Evolutionary conservation across 1,140 invertebrate genomes (phyloP).

Genomic region (Hyles vespertilio): DNA sequence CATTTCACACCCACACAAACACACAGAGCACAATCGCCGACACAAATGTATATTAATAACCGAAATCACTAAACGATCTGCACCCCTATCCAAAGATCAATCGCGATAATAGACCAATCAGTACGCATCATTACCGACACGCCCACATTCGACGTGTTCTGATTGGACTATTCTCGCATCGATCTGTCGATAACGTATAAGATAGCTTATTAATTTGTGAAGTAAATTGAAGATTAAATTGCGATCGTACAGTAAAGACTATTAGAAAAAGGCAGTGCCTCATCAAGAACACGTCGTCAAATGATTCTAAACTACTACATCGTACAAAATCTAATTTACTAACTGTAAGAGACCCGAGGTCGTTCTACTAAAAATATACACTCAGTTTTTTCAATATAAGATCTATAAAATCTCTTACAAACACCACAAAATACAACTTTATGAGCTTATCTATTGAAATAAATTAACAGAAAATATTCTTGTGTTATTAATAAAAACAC

Average conservation of each 20-base stretch:
- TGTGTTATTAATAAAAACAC: not conserved
- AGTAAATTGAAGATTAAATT: not conserved
- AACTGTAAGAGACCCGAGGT: constrained; percentile 20
- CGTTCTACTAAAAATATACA: constrained; percentile 29
- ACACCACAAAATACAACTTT: constrained; percentile 7
- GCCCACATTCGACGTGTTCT: too few species aligned
- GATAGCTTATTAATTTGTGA: too few species aligned
- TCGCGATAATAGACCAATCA: too few species aligned
- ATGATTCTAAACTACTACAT: constrained; percentile 15
- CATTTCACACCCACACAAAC: not conserved
- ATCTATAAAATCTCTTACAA: constrained; percentile 6
- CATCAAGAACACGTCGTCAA: constrained; percentile 24
- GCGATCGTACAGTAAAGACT: not conserved
- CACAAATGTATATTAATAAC: not conserved
- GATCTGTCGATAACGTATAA: too few species aligned
- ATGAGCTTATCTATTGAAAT: constrained; percentile 1
- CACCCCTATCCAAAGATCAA: too few species aligned
- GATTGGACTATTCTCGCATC: too few species aligned
- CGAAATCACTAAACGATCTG: too few species aligned
- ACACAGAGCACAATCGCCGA: not conserved
- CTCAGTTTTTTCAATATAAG: constrained; percentile 4
- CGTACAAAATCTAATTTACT: constrained; percentile 32
- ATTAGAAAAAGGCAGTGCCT: constrained; percentile 23
- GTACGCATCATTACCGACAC: too few species aligned
- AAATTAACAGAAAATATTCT: constrained; percentile 1